Evolutionary conservation across 2,888 invertebrate genomes (phyloP).

Genomic region (Lithosia quadra): DNA sequence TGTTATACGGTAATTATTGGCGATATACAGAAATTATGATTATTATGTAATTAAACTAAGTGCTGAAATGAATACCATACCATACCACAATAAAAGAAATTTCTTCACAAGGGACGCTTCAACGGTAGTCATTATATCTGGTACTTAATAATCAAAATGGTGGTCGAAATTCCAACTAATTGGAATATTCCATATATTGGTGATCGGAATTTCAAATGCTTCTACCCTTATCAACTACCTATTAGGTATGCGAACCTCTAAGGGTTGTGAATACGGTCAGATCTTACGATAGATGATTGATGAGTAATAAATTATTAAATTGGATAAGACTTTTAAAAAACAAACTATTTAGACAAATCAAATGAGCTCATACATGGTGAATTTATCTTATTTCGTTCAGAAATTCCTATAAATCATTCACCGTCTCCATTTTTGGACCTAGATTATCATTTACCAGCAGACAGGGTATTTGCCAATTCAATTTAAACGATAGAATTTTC

Average conservation of each 20-base stretch:
- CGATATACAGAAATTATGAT: not conserved
- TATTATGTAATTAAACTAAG: not conserved
- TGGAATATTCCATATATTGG: not conserved
- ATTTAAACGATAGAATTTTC: too few species aligned
- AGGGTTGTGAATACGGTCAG: conserved; percentile 1
- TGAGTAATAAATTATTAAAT: not conserved
- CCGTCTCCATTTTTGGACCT: too few species aligned
- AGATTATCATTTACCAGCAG: too few species aligned
- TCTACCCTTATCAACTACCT: conserved; percentile 2
- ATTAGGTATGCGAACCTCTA: conserved; percentile 2
- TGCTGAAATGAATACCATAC: not conserved
- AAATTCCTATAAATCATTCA: too few species aligned
- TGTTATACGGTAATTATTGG: too few species aligned
- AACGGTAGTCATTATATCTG: not conserved
- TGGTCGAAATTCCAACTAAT: conserved; percentile 7
- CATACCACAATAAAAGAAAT: too few species aligned
- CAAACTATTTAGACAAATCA: too few species aligned
- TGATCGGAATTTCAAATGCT: not conserved
- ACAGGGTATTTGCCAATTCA: too few species aligned
- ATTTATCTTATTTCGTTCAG: too few species aligned
- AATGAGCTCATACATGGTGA: too few species aligned
- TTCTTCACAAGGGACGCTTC: not conserved
- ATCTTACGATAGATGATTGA: not conserved
- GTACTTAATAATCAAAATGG: not conserved
- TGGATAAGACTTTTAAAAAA: too few species aligned